A percentile compares a stretch with the other conserved stretches of the same genome.
Conservation (phyloP, 2,797 vertebrate genomes). For the Catostomus latipinnis region DNA sequence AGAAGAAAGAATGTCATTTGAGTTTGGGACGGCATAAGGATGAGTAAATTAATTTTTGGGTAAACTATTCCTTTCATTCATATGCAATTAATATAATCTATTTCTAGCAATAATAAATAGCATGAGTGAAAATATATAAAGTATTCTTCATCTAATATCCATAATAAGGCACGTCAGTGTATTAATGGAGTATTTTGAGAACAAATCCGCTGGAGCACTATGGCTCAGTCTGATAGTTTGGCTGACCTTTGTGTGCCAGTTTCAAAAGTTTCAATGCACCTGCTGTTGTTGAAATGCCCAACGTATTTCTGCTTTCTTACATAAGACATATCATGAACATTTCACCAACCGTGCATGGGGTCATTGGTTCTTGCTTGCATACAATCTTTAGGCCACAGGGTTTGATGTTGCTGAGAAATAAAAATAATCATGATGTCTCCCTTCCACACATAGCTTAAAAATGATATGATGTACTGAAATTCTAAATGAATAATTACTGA, state of each 20-base stretch:
- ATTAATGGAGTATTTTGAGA: conserved; percentile 22
- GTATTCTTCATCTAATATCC: not conserved
- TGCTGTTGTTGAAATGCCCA: conserved; percentile 34
- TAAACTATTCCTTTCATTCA: too few species aligned
- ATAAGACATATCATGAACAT: conserved; percentile 48
- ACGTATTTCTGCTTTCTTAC: conserved; percentile 44
- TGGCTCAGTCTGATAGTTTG: conserved; percentile 57
- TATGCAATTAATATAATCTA: not conserved
- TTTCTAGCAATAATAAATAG: too few species aligned
- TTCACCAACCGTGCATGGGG: conserved; percentile 11
- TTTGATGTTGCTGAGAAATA: conserved; percentile 28
- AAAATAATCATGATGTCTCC: conserved; percentile 32
- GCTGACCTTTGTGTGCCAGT: conserved; percentile 63
- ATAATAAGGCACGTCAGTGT: not conserved
- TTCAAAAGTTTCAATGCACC: conserved; percentile 38
- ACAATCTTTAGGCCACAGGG: conserved; percentile 15
- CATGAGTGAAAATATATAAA: not conserved
- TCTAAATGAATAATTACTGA: conserved; percentile 14
- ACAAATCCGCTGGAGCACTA: conserved; percentile 48
- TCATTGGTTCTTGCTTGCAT: not conserved
- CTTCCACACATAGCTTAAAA: conserved; percentile 16
- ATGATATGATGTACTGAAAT: not conserved
- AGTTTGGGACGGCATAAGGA: too few species aligned
- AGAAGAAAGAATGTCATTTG: too few species aligned
- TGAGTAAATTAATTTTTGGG: too few species aligned